Conservation (phyloP, 2,797 vertebrate species). For the Gobionotothen gibberifrons region DNA sequence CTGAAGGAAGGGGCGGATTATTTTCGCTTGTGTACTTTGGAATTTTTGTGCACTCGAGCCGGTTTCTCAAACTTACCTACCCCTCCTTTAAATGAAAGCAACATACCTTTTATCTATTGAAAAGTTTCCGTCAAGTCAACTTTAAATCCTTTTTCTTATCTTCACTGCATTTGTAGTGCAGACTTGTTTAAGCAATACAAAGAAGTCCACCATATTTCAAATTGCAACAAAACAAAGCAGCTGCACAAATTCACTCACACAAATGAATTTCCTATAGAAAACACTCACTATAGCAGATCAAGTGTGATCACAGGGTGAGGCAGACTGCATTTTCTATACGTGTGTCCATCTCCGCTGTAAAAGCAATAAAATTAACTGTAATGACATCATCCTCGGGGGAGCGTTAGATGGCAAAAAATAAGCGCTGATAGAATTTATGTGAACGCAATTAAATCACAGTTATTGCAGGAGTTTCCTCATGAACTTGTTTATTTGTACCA, state of each 20-base stretch:
- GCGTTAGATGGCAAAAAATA: conserved; percentile 66
- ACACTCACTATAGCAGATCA: conserved; percentile 15
- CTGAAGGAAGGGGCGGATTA: no score
- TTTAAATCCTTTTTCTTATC: not conserved
- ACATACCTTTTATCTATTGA: not conserved
- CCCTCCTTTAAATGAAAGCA: not conserved
- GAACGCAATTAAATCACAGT: conserved; percentile 82
- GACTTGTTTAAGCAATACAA: conserved; percentile 15
- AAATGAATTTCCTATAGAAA: conserved; percentile 34
- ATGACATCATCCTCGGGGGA: conserved; percentile 71
- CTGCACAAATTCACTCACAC: conserved; percentile 10
- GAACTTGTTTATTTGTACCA: conserved; percentile 80
- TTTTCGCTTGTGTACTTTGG: no score
- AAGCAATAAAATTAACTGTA: conserved; percentile 70
- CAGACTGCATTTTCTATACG: not conserved
- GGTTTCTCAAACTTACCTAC: no score
- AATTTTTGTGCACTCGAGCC: no score
- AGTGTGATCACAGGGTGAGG: not conserved
- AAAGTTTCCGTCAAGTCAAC: not conserved
- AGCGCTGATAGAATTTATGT: conserved; percentile 74
- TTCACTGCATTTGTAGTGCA: not conserved
- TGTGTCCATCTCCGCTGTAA: conserved; percentile 45
- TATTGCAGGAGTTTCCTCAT: conserved; percentile 82
- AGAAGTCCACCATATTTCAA: not conserved
- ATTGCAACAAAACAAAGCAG: not conserved